phyloP scores from a whole-genome alignment of 2,888 invertebrate genomes.

The Machimus atricapillus region DNA sequence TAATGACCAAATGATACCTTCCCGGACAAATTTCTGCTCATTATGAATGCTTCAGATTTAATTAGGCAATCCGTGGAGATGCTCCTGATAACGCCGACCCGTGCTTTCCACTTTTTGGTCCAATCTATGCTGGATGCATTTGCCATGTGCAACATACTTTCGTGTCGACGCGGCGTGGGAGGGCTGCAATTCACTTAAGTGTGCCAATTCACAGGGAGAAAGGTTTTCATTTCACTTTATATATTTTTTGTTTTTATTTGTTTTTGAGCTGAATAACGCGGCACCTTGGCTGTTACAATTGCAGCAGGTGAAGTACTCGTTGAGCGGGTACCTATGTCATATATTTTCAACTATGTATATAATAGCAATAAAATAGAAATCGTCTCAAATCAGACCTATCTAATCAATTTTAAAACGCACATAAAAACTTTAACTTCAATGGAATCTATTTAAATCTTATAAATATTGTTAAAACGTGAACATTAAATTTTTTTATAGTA shows the following conservation, averaged over 20 bases:
- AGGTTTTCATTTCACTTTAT: neutral
- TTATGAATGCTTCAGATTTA: slow-evolving; percentile 15
- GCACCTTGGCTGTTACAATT: no score
- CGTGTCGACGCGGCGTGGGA: neutral
- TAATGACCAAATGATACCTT: neutral
- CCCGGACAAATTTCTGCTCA: slow-evolving; percentile 14
- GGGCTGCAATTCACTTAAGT: neutral
- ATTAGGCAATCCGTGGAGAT: neutral
- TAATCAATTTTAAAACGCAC: no score
- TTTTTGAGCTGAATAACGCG: neutral
- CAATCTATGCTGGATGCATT: neutral
- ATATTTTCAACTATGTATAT: no score
- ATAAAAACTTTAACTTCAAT: no score
- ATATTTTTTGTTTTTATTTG: neutral
- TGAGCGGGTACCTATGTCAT: no score
- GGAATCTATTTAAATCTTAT: no score
- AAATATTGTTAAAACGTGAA: no score
- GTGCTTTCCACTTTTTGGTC: neutral
- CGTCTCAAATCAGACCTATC: no score
- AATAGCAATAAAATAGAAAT: no score
- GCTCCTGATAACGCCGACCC: neutral
- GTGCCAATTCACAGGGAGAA: neutral
- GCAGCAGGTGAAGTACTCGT: no score
- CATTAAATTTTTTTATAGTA: no score
- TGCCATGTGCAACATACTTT: neutral